Base-by-base conservation (phyloP, 2,888 invertebrate species). In the Thera britannica region DNA sequence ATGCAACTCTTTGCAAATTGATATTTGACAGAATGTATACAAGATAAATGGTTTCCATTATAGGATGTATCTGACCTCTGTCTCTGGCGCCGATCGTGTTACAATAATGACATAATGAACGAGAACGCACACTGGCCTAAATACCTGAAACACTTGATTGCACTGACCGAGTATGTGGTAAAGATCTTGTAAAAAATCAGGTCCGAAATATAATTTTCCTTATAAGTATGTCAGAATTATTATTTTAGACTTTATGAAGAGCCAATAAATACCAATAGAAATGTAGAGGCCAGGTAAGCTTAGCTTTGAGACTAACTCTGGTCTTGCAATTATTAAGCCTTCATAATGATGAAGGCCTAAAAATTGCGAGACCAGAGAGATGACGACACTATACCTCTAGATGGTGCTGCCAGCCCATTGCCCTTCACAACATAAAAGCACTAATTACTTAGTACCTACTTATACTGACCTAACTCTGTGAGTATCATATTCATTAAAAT, bases 21-120 rank as follows among this genome's bases (percentile, higher is more conserved):
- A 66, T 70, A 66, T 66, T 70, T 66, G 66, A 67, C 70, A 63
- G 65, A 63, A 66, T 60, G 63, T 64, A 58, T 58, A 70, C 36
- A 70, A 70, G 70, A 66, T 74, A 73, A 71, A 76, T 73, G 75
- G 69, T 67, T 66, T 67, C 67, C 72, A 72, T 70, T 74, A 74
- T 62, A 70, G 72, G 72, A 72, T 75, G 68, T 70, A 72, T 57
- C 67, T 71, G 73, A 74, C 74, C 72, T 68, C 70, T 46, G 64
- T 67, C 76, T 75, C 76, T 73, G 72, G 68, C 62, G 65, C 69
- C 70, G 70, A 75, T 75, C 72, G 74, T 74, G 74, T 78, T 79
- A 78, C 72, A 72, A 71, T 72, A 73, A 78, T 83, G 79, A 85
- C 78, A 83, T 85, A 86, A 86, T 77, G 73, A 71, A 67, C 77